phyloP scores from a whole-genome alignment of 1,140 invertebrate species.

The Hycleus phaleratus region DNA sequence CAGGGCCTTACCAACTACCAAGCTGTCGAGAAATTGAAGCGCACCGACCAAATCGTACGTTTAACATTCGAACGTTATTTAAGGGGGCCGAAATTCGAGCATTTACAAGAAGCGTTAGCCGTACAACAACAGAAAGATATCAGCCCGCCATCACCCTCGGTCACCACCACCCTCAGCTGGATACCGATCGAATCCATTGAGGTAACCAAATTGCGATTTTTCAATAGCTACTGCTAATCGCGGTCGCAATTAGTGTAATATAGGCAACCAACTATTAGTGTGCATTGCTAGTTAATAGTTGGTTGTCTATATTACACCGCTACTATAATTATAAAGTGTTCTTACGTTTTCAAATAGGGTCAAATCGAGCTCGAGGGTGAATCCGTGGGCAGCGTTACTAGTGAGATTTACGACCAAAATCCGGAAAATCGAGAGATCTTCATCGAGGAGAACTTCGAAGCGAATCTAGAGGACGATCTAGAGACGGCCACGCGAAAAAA shows the following conservation, averaged over 20 bases:
- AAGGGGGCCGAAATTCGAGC: conserved; percentile 81
- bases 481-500: conserved; percentile 52
- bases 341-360: too few species aligned
- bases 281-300: too few species aligned
- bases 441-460: conserved; percentile 48
- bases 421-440: conserved; percentile 48
- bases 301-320: too few species aligned
- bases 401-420: conserved; percentile 44
- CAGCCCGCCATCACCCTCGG: conserved; percentile 59
- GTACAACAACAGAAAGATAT: conserved; percentile 52
- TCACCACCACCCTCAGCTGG: conserved; percentile 63
- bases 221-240: background rate
- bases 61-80: conserved; percentile 79
- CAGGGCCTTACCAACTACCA: conserved; percentile 82
- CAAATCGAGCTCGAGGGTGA: conserved; percentile 51
- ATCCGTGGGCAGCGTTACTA: conserved; percentile 56
- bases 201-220: conserved; percentile 18
- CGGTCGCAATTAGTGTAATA: too few species aligned
- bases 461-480: conserved; percentile 45
- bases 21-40: conserved; percentile 76
- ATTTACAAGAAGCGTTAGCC: conserved; percentile 75
- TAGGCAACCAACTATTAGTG: too few species aligned
- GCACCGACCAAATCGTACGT: conserved; percentile 72
- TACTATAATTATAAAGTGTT: too few species aligned
- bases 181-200: conserved; percentile 49